Conservation (phyloP, 2,797 vertebrate species). For the Lithobates sylvaticus region DNA sequence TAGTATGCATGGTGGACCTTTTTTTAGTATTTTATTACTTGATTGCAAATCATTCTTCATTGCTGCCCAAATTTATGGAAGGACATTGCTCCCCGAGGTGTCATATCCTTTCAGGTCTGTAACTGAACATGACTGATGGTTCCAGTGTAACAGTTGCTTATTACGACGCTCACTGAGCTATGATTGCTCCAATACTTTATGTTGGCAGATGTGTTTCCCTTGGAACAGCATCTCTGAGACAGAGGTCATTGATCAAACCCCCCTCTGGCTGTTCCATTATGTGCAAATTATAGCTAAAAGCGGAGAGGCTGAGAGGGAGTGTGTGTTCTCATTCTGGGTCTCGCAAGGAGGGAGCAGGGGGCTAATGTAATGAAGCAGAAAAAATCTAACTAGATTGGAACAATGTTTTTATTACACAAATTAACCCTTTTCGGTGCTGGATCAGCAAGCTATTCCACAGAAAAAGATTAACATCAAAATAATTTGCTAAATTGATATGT, state of each 20-base stretch:
- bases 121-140: constrained; percentile 88
- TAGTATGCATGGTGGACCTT: constrained; percentile 84
- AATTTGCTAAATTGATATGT: constrained; percentile 9
- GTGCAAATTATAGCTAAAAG: constrained; percentile 89
- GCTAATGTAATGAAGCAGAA: constrained; percentile 70
- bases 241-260: constrained; percentile 88
- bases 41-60: constrained; percentile 90
- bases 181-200: constrained; percentile 89
- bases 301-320: constrained; percentile 69
- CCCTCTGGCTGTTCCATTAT: constrained; percentile 87
- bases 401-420: constrained; percentile 69
- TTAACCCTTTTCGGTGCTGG: constrained; percentile 61
- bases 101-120: constrained; percentile 87
- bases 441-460: constrained; percentile 52
- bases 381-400: constrained; percentile 65
- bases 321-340: constrained; percentile 66
- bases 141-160: constrained; percentile 87
- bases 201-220: constrained; percentile 89
- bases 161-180: constrained; percentile 84
- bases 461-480: constrained; percentile 16
- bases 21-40: constrained; percentile 85
- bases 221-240: constrained; percentile 84
- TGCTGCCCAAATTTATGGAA: constrained; percentile 89
- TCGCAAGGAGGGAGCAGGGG: constrained; percentile 62
- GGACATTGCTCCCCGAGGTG: constrained; percentile 87